Evolutionary conservation across 2,888 invertebrate species (phyloP), one percentile per base, ranked within the genome.

Genomic region (Laothoe populi): DNA sequence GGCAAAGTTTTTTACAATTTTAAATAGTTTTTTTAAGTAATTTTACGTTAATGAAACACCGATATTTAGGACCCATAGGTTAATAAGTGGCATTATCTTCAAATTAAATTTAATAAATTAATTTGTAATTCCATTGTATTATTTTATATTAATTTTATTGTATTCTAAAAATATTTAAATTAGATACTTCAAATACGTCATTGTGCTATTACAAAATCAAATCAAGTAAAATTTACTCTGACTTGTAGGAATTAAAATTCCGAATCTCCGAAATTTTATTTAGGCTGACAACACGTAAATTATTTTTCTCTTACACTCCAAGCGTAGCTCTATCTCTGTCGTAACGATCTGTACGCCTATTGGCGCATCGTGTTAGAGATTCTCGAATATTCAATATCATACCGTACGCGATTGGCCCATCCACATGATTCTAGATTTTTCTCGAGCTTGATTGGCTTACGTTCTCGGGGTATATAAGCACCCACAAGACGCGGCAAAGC

Each of bases 401-500:
- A 64, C 64, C 4, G 23, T 10, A 38, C 67, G 48, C 72, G 67
- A 88, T 87, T 88, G 88, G 87, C 31, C 64, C 19, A 48, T 65
- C 70, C 46, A 62, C 73, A 57, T 42, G 4, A 11, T 79, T 82
- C 87, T 64, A 82, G 86, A 87, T 72, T 49, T 10, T 84, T 86
- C 87, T 78, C 63, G 70, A 70, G 64, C 53, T 63, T 69, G 65
- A 88, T 87, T 88, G 79, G 84, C 63, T 53, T 26, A 60, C 60
- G 59, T 38, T 4, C 58, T 63, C 38, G 65, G 69, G 66, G 73
- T 84, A 86, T 83, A 83, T 78, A 85, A 83, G 70, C 63, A 35
- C 57, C 38, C 31, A n/a, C 57, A 10, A 63, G 81, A 78, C 80
- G 85, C 88, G 87, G 70, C 75, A 87, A 87, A 48, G 62, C 76